Conservation (phyloP, 35 echinoderm and acorn worm species). For the Apostichopus californicus region DNA sequence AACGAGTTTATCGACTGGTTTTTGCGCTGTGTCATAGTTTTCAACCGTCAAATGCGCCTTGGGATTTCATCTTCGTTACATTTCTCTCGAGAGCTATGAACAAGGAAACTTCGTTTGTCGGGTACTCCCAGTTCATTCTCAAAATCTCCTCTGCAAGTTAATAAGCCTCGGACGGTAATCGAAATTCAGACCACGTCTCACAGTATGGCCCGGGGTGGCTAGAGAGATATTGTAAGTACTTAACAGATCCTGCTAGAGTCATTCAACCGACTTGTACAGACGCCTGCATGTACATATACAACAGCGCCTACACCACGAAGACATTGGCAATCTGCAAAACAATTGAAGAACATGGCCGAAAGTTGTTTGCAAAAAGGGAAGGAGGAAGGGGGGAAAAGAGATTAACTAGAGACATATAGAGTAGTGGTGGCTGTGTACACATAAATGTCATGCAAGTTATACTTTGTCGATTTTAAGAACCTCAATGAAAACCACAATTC, state of each 20-base stretch:
- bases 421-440: too few species aligned
- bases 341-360: too few species aligned
- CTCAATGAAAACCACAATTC: too few species aligned
- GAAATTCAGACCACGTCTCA: slow-evolving; percentile 18
- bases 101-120: neutral
- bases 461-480: too few species aligned
- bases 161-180: slow-evolving; percentile 3
- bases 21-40: neutral
- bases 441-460: too few species aligned
- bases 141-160: slow-evolving; percentile 2
- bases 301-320: too few species aligned
- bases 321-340: too few species aligned
- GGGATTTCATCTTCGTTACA: slow-evolving; percentile 40
- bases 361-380: too few species aligned
- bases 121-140: neutral
- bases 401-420: too few species aligned
- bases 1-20: neutral
- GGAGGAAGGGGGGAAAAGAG: too few species aligned
- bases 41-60: slow-evolving; percentile 19
- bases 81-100: slow-evolving; percentile 16
- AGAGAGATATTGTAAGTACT: slow-evolving; percentile 22
- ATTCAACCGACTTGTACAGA: slow-evolving; percentile 20
- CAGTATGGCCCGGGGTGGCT: slow-evolving; percentile 14
- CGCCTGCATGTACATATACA: neutral
- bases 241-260: slow-evolving; percentile 10